Evolutionary conservation across 2,797 vertebrate species (phyloP).

Genomic region (Enteromius paludinosus): DNA sequence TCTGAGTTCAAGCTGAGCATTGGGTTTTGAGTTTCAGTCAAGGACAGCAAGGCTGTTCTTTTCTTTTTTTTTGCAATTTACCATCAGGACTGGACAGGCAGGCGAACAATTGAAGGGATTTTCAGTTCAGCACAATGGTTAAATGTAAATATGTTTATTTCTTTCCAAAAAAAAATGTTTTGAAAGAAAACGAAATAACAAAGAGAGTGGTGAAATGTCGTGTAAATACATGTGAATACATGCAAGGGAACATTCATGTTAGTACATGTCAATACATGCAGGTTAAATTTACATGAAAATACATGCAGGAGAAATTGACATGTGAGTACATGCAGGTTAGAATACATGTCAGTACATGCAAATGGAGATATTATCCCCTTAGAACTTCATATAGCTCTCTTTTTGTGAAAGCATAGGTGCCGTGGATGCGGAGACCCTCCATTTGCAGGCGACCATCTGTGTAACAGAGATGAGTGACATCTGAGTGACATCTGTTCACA

Average conservation of each 20-base stretch:
- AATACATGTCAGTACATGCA: conserved; percentile 36
- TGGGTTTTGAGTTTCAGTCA: too few species aligned
- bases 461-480: conserved; percentile 26
- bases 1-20: too few species aligned
- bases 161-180: neutral
- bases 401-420: conserved; percentile 53
- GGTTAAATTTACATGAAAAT: neutral
- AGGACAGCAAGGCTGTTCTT: too few species aligned
- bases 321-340: conserved; percentile 19
- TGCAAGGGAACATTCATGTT: neutral
- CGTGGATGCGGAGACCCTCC: conserved; percentile 13
- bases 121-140: neutral
- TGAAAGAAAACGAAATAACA: neutral
- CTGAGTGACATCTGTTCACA: neutral
- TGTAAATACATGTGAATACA: conserved; percentile 34
- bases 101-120: neutral
- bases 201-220: neutral
- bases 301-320: conserved; percentile 15
- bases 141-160: conserved; percentile 9
- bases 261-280: conserved; percentile 8
- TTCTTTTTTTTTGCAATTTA: too few species aligned
- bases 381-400: conserved; percentile 56
- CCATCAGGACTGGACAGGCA: neutral
- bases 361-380: conserved; percentile 10
- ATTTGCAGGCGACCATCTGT: conserved; percentile 48